These are phyloP conservation scores for Philereme vetulata DNA, from an alignment of 2,888 invertebrate species.

Conservation along the genomic window DNA sequence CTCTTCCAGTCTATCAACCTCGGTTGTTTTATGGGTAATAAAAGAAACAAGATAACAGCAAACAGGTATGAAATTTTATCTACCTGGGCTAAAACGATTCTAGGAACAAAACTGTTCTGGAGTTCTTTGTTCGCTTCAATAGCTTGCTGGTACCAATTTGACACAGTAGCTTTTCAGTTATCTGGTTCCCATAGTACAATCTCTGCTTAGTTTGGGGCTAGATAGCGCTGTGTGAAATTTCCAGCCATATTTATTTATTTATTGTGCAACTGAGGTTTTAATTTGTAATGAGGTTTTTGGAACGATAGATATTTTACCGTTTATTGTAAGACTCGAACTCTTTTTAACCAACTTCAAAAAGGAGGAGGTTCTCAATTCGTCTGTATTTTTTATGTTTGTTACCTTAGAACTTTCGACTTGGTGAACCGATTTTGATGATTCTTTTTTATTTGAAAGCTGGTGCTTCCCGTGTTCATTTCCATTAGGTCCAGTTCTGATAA, in stretches of 20 bases:
- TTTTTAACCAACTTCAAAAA: too few relatives aligned
- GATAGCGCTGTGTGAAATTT: too few relatives aligned
- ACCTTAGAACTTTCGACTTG: too few relatives aligned
- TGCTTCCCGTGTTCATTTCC: too few relatives aligned
- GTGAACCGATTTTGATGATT: too few relatives aligned
- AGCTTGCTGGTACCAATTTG: slow-evolving; percentile 13
- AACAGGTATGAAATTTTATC: slow-evolving; percentile 25
- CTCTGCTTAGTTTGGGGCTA: too few relatives aligned
- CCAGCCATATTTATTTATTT: too few relatives aligned
- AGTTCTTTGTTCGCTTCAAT: slow-evolving; percentile 18
- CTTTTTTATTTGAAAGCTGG: too few relatives aligned
- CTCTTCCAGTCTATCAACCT: slow-evolving; percentile 12
- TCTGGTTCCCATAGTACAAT: too few relatives aligned
- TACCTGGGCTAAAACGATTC: slow-evolving; percentile 24
- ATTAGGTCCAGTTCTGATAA: too few relatives aligned
- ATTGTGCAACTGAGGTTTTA: slow-evolving; percentile 10
- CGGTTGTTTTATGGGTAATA: slow-evolving; percentile 11
- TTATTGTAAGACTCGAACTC: background rate
- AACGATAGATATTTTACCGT: slow-evolving; percentile 2
- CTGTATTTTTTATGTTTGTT: too few relatives aligned
- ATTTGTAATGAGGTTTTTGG: slow-evolving; percentile 5
- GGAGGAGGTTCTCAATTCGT: too few relatives aligned
- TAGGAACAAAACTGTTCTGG: slow-evolving; percentile 19
- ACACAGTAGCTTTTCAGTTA: slow-evolving; percentile 12
- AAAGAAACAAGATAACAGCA: slow-evolving; percentile 16